Base-by-base conservation (phyloP, 2,113 vertebrate species). In the Microtus richardsoni region DNA sequence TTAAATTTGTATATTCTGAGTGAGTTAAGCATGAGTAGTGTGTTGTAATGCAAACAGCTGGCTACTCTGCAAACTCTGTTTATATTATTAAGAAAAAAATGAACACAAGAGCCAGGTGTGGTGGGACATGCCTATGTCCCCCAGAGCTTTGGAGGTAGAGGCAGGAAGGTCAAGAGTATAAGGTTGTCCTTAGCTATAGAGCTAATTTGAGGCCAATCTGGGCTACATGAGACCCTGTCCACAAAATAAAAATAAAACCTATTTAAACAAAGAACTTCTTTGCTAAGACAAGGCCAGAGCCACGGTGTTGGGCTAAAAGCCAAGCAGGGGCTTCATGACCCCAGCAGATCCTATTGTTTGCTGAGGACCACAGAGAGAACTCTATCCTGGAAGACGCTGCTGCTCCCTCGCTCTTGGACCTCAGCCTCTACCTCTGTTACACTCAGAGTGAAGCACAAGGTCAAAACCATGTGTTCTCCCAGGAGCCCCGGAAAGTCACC, bases 241-340 rank as follows among this genome's bases (percentile, higher is more conserved):
- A 10, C 60, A 44, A 87, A 75, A 89, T 16, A 75, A 60, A 71
- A 44, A 75, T 33, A 74, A 47, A 39, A 52, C 14, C 30, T 14
- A 21, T 79, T 83, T 85, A 85, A 97, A 97, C 73, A 94, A 93
- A 47, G 89, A 39, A 91, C 93, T 93, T 91, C 95, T 93, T 91
- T 88, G 12, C 94, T 66, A 88, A 94, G 96, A 93, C 88, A 89
- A 80, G 73, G 86, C 75, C 83, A 36, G 30, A 58, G 52, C 60
- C 64, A 39, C 0, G 54, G 0, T n/a, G 33, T 2, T 62, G 93
- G 89, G 62, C 39, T 83, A 62, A 83, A n/a, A 3, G 75, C 70
- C 73, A 83, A 52, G 71, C 36, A 89, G 79, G 17, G 41, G 83
- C 41, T 26, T 21, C 8, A 12, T 60, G n/a, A 70, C 79, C 79